Evolutionary conservation across 2,888 invertebrate genomes (phyloP).

Genomic region (Sesamia inferens): DNA sequence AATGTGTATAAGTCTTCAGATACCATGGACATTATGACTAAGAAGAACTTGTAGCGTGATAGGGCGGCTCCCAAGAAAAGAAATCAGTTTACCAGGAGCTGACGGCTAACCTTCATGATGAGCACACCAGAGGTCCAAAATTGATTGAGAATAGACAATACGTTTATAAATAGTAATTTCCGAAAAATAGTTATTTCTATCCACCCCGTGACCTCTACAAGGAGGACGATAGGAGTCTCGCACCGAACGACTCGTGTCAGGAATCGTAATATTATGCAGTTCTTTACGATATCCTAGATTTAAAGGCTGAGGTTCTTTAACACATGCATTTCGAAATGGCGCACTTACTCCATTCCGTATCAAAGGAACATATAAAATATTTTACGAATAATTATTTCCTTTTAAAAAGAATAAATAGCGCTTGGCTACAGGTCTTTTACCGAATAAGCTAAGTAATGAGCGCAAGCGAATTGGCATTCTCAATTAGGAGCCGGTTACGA

Average conservation of each 20-base stretch:
- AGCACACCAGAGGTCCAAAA: neutral
- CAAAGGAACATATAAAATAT: constrained; percentile 43
- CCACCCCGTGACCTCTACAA: constrained; percentile 57
- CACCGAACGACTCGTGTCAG: constrained; percentile 32
- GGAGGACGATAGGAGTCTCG: constrained; percentile 48
- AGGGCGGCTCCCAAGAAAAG: neutral
- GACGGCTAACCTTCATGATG: neutral
- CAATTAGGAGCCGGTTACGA: constrained; percentile 40
- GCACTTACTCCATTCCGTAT: constrained; percentile 41
- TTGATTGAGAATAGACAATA: constrained; percentile 2
- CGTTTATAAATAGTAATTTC: constrained; percentile 42
- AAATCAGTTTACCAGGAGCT: neutral
- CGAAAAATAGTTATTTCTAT: constrained; percentile 43
- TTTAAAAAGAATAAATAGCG: constrained; percentile 46
- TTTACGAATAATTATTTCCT: constrained; percentile 36
- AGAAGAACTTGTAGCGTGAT: neutral
- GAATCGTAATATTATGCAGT: constrained; percentile 50
- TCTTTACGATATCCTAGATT: constrained; percentile 44
- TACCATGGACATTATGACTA: neutral
- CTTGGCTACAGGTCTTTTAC: constrained; percentile 42
- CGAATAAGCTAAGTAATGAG: constrained; percentile 39
- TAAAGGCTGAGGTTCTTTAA: constrained; percentile 34
- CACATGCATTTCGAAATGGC: constrained; percentile 35
- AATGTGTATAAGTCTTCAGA: neutral
- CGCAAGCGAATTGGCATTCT: constrained; percentile 31